Evolutionary conservation across 2,888 invertebrate species (phyloP).

Genomic region (Tipula lateralis): DNA sequence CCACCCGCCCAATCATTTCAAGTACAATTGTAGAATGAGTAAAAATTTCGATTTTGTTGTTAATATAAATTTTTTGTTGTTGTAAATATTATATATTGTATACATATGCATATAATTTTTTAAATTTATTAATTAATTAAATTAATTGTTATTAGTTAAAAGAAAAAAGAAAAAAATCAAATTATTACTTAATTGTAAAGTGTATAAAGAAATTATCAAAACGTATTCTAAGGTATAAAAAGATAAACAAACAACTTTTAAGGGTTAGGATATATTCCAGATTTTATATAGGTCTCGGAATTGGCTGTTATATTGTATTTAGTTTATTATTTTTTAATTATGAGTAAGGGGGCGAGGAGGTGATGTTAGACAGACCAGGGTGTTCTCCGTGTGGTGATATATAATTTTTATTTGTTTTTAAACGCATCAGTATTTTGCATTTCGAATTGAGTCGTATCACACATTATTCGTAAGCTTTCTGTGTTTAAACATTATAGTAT

Average conservation of each 20-base stretch:
- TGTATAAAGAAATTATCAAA: neutral
- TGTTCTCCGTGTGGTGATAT: neutral
- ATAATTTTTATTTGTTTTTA: neutral
- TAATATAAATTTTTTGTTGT: neutral
- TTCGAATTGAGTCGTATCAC: neutral
- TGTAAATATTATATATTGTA: neutral
- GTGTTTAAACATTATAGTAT: neutral
- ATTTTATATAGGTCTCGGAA: neutral
- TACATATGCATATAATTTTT: neutral
- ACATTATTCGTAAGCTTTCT: neutral
- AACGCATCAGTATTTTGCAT: neutral
- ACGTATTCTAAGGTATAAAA: conserved; percentile 1
- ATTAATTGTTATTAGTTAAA: neutral
- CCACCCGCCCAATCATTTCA: conserved; percentile 49
- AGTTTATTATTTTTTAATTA: neutral
- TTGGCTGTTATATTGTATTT: neutral
- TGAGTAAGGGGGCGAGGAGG: neutral
- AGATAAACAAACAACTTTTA: neutral
- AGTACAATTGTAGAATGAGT: conserved; percentile 46
- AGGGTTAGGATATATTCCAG: neutral
- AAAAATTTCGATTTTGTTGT: neutral
- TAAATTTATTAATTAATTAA: neutral
- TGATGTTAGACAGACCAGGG: too few relatives aligned
- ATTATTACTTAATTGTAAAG: neutral
- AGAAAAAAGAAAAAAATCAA: neutral